These are phyloP conservation scores for Atta cephalotes DNA, from an alignment of 1,140 invertebrate genomes.

Conservation along the genomic window DNA sequence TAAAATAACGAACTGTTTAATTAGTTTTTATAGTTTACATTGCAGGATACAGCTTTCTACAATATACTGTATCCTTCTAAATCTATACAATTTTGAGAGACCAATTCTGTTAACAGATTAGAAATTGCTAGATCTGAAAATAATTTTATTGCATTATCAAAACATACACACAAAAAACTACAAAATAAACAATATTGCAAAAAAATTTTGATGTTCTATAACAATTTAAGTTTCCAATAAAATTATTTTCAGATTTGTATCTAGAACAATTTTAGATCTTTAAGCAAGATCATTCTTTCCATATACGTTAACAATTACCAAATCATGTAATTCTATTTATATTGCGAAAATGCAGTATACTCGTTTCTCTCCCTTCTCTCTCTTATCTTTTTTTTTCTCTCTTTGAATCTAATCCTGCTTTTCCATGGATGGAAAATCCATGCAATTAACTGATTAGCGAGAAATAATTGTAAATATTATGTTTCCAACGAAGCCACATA, in stretches of 20 bases:
- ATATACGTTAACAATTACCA: background rate
- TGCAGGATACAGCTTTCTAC: background rate
- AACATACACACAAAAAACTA: too few species aligned
- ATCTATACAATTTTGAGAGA: background rate
- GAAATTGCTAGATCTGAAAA: too few species aligned
- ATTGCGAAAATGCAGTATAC: background rate
- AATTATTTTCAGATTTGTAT: too few species aligned
- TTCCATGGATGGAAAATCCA: slow-evolving; percentile 69
- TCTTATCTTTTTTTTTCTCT: background rate
- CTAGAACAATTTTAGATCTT: too few species aligned
- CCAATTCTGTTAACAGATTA: too few species aligned
- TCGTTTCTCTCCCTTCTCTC: background rate
- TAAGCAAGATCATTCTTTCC: too few species aligned
- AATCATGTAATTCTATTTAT: background rate
- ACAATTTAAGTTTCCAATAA: too few species aligned
- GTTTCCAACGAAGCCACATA: background rate
- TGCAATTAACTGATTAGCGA: slow-evolving; percentile 73
- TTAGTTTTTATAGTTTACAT: slow-evolving; percentile 20
- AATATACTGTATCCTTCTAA: background rate
- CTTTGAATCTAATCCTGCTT: slow-evolving; percentile 63
- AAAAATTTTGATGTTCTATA: too few species aligned
- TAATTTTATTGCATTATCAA: too few species aligned
- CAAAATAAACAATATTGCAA: too few species aligned
- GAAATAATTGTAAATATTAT: slow-evolving; percentile 64
- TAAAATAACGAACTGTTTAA: slow-evolving; percentile 26